Evolutionary conservation across 2,888 invertebrate genomes (phyloP), one percentile per base, ranked within the genome.

Genomic region (Tiphia femorata): DNA sequence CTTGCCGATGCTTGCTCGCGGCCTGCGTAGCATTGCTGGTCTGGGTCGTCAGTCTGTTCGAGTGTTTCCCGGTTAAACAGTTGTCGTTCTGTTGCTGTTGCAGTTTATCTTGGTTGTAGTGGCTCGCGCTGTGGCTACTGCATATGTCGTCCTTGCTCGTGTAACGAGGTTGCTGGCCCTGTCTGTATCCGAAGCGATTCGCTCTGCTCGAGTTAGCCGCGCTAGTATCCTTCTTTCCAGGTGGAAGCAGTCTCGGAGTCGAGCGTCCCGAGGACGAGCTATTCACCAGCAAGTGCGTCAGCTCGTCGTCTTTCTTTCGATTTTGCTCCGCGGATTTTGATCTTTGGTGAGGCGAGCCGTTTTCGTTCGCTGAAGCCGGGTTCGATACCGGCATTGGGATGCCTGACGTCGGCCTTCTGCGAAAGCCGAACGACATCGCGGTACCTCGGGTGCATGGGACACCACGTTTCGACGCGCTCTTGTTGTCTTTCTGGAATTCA

Each of bases 391-490:
- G 78, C 57, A 79, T 80, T 40, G 83, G 84, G 49, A 83, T 87
- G 44, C 87, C 87, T 29, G 86, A 85, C 54, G 75, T 35, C 37
- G 88, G 87, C 51, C 91, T 88, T 57, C 91, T 88, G 46, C 92
- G 90, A 84, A 94, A 94, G 42, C 94, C 94, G 82, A 94, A 94
- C 37, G 94, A 93, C 79, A 92, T 93, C 54, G 93, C 91, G 62
- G 93, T 91, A 46, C 94, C 94, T 63, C 90, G 88, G 58, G 88
- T 88, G 52, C 85, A 86, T 73, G 88, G 86, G 56, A 83, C 64
- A 57, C 76, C 86, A 65, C 86, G 85, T 74, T 87, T 88, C 79
- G 86, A 86, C 69, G 87, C 85, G 76, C 87, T 86, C 78, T 88
- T 88, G 81, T 88, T 88, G 81, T 88, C 89, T 82, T 88, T 88